Evolutionary conservation across 2,797 vertebrate species (phyloP).

Genomic region (Pempheris klunzingeri): DNA sequence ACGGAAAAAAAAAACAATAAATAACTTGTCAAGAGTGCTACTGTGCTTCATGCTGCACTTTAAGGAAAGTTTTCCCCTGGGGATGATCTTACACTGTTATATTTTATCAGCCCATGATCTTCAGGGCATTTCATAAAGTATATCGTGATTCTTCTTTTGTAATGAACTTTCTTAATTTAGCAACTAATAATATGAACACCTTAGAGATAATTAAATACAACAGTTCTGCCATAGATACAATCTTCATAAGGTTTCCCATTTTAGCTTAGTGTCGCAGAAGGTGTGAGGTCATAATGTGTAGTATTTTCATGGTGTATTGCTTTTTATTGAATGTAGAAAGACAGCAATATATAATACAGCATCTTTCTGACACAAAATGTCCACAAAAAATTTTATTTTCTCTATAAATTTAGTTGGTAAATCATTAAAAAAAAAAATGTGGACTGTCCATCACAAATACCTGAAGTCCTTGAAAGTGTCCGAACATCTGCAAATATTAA

Average conservation of each 20-base stretch:
- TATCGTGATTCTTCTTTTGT: neutral
- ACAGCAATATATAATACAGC: neutral
- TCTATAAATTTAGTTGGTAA: neutral
- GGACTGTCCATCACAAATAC: no score
- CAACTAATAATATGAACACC: neutral
- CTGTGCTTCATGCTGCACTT: constrained; percentile 17
- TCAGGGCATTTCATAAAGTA: neutral
- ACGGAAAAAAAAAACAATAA: constrained; percentile 17
- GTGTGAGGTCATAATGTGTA: neutral
- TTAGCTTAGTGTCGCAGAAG: neutral
- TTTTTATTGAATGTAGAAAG: neutral
- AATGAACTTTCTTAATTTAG: neutral
- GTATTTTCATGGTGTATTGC: neutral
- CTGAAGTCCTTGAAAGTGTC: neutral
- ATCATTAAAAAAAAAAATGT: no score
- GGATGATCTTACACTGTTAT: constrained; percentile 4
- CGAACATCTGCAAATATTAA: neutral
- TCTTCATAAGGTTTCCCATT: neutral
- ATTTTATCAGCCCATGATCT: constrained; percentile 21
- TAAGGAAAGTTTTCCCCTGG: neutral
- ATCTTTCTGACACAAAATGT: neutral
- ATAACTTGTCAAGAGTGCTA: constrained; percentile 29
- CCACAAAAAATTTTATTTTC: neutral
- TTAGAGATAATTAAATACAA: neutral
- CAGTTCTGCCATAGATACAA: neutral